phyloP scores from a whole-genome alignment of 2,888 invertebrate genomes.

The Ophion ventricosus region DNA sequence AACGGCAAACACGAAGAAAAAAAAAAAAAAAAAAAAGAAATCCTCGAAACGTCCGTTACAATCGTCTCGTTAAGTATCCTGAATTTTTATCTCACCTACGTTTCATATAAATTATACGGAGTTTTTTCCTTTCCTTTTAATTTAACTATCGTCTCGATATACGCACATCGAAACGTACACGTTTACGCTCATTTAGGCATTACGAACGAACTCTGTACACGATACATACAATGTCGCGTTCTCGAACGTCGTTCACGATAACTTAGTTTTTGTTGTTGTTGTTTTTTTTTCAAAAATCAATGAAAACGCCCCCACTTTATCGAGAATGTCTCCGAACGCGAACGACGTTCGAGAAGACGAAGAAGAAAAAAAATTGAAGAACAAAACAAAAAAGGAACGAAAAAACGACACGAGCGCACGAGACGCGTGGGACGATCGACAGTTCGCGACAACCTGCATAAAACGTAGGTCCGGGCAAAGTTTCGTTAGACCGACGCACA shows the following conservation, averaged over 20 bases:
- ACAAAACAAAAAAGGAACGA: slow-evolving; percentile 1
- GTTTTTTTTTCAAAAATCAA: slow-evolving; percentile 16
- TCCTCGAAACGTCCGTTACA: slow-evolving; percentile 13
- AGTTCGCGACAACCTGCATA: slow-evolving; percentile 75
- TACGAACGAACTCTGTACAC: slow-evolving; percentile 40
- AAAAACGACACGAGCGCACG: background rate
- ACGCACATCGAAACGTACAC: slow-evolving; percentile 2
- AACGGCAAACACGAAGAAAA: slow-evolving; percentile 42
- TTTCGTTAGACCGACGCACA: slow-evolving; percentile 64
- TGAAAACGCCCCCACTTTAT: background rate
- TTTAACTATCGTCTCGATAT: slow-evolving; percentile 48
- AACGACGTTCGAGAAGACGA: slow-evolving; percentile 31
- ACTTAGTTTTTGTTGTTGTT: too few species aligned
- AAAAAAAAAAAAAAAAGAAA: background rate
- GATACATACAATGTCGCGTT: slow-evolving; percentile 7
- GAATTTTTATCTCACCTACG: slow-evolving; percentile 27
- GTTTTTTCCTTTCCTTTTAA: background rate
- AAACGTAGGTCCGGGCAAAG: slow-evolving; percentile 77
- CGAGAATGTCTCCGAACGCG: background rate
- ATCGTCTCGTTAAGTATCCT: slow-evolving; percentile 54
- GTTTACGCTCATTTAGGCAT: slow-evolving; percentile 16
- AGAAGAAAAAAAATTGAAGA: background rate
- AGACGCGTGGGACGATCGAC: slow-evolving; percentile 66
- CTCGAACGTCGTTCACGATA: slow-evolving; percentile 22
- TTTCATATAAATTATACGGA: slow-evolving; percentile 47